These are phyloP conservation scores for Trilocha varians DNA, from an alignment of 2,888 invertebrate species.

Conservation along the genomic window DNA sequence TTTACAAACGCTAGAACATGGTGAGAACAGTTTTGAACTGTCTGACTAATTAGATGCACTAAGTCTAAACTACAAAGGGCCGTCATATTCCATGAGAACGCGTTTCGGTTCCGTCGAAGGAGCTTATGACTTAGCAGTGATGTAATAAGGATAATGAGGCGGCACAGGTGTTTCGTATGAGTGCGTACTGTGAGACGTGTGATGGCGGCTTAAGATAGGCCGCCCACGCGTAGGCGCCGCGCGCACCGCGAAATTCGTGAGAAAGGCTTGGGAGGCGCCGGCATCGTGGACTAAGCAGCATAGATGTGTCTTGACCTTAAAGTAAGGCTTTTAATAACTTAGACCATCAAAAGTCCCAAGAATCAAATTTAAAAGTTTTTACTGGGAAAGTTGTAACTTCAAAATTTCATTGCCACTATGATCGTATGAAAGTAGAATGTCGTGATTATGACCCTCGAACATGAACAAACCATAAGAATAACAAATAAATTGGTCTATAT, in stretches of 20 bases:
- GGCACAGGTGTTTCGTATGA: conserved; percentile 30
- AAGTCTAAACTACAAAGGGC: conserved; percentile 56
- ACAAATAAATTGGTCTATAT: too few relatives aligned
- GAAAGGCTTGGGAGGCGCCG: conserved; percentile 57
- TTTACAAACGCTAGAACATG: conserved; percentile 46
- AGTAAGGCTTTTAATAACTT: too few relatives aligned
- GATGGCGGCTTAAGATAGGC: conserved; percentile 63
- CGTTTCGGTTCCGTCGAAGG: conserved; percentile 14
- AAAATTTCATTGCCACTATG: too few relatives aligned
- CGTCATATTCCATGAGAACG: conserved; percentile 30
- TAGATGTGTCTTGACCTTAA: conserved; percentile 3
- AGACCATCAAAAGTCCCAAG: background rate
- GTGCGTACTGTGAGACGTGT: conserved; percentile 40
- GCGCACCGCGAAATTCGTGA: conserved; percentile 69
- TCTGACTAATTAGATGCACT: conserved; percentile 71
- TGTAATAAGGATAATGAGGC: conserved; percentile 25
- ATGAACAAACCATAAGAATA: too few relatives aligned
- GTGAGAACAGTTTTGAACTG: conserved; percentile 62
- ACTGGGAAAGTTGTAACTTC: too few relatives aligned
- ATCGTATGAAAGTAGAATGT: too few relatives aligned
- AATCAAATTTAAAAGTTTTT: too few relatives aligned
- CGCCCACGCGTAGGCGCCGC: conserved; percentile 65
- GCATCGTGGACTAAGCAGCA: conserved; percentile 8
- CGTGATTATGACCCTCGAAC: too few relatives aligned
- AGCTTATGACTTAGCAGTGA: conserved; percentile 29